Percentiles rank a stretch among this genome's conserved stretches.
Evolutionary conservation across 2,113 vertebrate genomes (phyloP).

Genomic region (Oncorhynchus clarkii): DNA sequence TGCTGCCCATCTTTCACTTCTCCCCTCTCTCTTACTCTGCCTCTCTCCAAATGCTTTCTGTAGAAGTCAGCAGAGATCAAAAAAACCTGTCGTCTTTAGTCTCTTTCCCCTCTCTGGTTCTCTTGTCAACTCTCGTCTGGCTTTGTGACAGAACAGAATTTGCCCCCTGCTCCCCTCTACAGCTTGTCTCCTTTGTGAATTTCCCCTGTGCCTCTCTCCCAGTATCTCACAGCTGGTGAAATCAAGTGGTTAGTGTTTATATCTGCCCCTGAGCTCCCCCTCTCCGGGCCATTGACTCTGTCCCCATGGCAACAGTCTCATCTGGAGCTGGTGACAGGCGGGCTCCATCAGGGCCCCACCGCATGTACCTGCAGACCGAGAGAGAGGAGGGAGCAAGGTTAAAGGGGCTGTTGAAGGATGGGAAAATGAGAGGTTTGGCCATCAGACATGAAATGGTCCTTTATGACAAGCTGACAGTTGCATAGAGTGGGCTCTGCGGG

Average conservation of each 20-base stretch:
- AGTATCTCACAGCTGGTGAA: slow-evolving; percentile 65
- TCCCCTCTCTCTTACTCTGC: not conserved
- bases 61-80: slow-evolving; percentile 2
- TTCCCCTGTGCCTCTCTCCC: slow-evolving; percentile 18
- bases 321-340: slow-evolving; percentile 64
- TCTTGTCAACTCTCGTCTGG: slow-evolving; percentile 24
- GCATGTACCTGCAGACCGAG: slow-evolving; percentile 50
- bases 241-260: slow-evolving; percentile 68
- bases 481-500: slow-evolving; percentile 29
- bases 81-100: slow-evolving; percentile 3
- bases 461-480: slow-evolving; percentile 35
- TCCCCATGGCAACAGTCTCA: slow-evolving; percentile 79
- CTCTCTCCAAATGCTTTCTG: not conserved
- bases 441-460: slow-evolving; percentile 34
- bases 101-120: slow-evolving; percentile 3
- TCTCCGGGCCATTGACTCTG: slow-evolving; percentile 69
- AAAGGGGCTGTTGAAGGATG: slow-evolving; percentile 37
- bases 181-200: slow-evolving; percentile 45
- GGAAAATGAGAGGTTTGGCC: slow-evolving; percentile 33
- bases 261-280: slow-evolving; percentile 62
- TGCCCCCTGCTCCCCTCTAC: slow-evolving; percentile 24
- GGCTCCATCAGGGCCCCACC: slow-evolving; percentile 44
- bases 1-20: not conserved
- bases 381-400: slow-evolving; percentile 54
- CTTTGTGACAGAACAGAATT: slow-evolving; percentile 50